Percentiles rank a stretch among this genome's conserved stretches.
Conservation (phyloP, 2,113 vertebrate genomes). For the Blennius ocellaris region DNA sequence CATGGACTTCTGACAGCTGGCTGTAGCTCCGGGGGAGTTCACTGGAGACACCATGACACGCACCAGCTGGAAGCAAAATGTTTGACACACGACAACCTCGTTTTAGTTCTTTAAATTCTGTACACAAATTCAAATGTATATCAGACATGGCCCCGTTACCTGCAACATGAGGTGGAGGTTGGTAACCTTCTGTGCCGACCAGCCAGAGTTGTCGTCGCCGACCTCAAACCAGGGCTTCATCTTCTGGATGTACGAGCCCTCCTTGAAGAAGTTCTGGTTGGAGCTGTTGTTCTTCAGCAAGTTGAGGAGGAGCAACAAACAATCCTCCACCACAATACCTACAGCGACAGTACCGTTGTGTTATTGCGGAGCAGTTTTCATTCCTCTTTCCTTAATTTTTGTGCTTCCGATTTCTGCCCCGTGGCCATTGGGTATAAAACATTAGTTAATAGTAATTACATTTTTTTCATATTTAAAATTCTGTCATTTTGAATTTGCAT, state of each 20-base stretch:
- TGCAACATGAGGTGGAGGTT: constrained; percentile 98
- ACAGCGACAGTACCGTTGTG: background rate
- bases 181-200: constrained; percentile 98
- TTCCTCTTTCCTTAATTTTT: too few relatives aligned
- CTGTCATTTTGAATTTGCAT: too few relatives aligned
- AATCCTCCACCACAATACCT: constrained; percentile 99
- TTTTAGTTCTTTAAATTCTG: background rate
- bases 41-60: constrained; percentile 95
- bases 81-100: background rate
- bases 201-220: constrained; percentile 95
- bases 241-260: constrained; percentile 97
- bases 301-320: constrained; percentile 93
- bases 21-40: constrained; percentile 94
- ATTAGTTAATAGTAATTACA: too few relatives aligned
- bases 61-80: constrained; percentile 85
- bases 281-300: constrained; percentile 98
- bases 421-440: too few relatives aligned
- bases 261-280: constrained; percentile 99
- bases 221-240: constrained; percentile 99
- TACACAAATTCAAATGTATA: background rate
- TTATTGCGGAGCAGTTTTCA: too few relatives aligned
- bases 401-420: too few relatives aligned
- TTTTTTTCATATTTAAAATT: too few relatives aligned
- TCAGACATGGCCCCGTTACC: constrained; percentile 76
- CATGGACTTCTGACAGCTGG: constrained; percentile 97